Conservation (phyloP, 2,797 vertebrate genomes). For the Geotrypetes seraphini region DNA sequence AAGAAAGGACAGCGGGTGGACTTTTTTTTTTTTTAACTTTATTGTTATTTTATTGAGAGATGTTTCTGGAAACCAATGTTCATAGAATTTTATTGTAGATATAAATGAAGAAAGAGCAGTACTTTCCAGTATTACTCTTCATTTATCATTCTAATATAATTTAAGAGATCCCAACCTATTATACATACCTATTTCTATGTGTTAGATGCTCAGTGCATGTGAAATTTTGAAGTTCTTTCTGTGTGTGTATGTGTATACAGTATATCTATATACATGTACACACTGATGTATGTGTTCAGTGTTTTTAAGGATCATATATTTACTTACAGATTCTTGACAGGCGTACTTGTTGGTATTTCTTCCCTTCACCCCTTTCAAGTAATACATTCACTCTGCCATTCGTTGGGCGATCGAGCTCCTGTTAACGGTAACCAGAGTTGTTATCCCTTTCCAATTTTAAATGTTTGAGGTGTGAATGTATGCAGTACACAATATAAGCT, state of each 20-base stretch:
- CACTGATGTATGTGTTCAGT: constrained; percentile 25
- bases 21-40: constrained; percentile 60
- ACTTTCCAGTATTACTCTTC: constrained; percentile 93
- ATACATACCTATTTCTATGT: constrained; percentile 80
- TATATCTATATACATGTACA: constrained; percentile 48
- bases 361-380: constrained; percentile 34
- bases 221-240: constrained; percentile 50
- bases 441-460: constrained; percentile 29
- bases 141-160: constrained; percentile 92
- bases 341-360: constrained; percentile 33
- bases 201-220: constrained; percentile 76
- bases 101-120: constrained; percentile 78
- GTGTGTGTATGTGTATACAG: constrained; percentile 51
- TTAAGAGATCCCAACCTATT: constrained; percentile 80
- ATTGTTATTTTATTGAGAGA: constrained; percentile 58
- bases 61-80: constrained; percentile 60
- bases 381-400: constrained; percentile 44
- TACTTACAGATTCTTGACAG: constrained; percentile 41
- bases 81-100: constrained; percentile 91
- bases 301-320: constrained; percentile 48
- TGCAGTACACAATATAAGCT: constrained; percentile 16
- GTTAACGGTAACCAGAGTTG: constrained; percentile 37
- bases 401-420: constrained; percentile 47
- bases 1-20: constrained; percentile 78
- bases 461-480: constrained; percentile 26